Conservation (phyloP, 2,888 invertebrate genomes). For the Lumbricus terrestris region DNA sequence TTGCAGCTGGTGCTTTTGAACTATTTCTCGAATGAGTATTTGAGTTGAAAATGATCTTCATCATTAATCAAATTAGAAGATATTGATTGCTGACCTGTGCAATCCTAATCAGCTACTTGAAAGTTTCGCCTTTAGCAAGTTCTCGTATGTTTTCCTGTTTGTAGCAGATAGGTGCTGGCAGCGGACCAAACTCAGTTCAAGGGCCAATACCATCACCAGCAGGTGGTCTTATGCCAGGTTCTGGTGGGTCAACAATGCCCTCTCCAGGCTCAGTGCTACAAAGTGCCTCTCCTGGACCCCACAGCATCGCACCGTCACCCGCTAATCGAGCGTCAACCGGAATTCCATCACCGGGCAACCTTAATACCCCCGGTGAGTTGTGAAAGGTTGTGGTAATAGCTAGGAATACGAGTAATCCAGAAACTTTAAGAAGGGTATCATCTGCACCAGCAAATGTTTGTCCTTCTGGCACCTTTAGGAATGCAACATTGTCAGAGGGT, state of each 20-base stretch:
- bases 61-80: neutral
- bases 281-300: constrained; percentile 18
- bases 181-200: neutral
- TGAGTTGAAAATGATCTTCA: neutral
- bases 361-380: constrained; percentile 18
- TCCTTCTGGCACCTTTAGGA: neutral
- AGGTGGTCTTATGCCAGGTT: neutral
- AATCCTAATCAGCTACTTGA: neutral
- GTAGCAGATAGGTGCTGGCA: neutral
- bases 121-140: neutral
- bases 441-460: neutral
- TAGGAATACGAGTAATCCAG: too few relatives aligned
- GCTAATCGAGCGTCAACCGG: constrained; percentile 7
- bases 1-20: neutral
- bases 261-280: constrained; percentile 13
- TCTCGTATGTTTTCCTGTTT: neutral
- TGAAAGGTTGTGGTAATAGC: neutral
- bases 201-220: constrained; percentile 21
- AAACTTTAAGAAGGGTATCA: neutral
- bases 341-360: constrained; percentile 12
- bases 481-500: neutral
- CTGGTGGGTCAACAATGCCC: neutral
- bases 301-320: constrained; percentile 19
- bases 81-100: too few relatives aligned
- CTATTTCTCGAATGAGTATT: neutral